phyloP scores from a whole-genome alignment of 2,797 vertebrate genomes.

The Lateolabrax maculatus region DNA sequence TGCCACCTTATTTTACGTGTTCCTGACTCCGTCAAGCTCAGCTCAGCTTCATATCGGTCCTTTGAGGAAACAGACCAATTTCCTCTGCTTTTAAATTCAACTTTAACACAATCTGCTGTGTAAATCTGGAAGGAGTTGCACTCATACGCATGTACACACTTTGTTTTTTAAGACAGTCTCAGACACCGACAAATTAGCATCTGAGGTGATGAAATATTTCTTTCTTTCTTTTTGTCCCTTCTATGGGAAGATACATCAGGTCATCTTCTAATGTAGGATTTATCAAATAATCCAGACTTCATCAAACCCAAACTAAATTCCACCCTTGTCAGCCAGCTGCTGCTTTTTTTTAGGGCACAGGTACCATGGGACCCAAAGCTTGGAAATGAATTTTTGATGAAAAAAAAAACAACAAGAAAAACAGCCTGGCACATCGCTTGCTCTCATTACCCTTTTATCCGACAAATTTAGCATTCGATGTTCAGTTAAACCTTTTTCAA shows the following conservation, averaged over 20 bases:
- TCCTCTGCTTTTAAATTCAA: constrained; percentile 25
- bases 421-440: neutral
- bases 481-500: constrained; percentile 37
- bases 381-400: constrained; percentile 18
- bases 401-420: constrained; percentile 16
- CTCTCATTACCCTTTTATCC: constrained; percentile 36
- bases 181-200: neutral
- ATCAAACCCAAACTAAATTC: constrained; percentile 14
- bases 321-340: neutral
- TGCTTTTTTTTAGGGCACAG: neutral
- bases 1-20: constrained; percentile 18
- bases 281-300: constrained; percentile 15
- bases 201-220: neutral
- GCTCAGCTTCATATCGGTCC: constrained; percentile 3
- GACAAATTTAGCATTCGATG: constrained; percentile 15
- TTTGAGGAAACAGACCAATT: constrained; percentile 11
- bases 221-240: neutral
- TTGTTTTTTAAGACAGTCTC: neutral
- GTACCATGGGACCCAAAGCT: neutral
- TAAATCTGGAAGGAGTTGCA: neutral
- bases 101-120: neutral
- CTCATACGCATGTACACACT: neutral
- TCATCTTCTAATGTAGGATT: constrained; percentile 18
- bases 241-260: neutral
- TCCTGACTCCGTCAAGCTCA: constrained; percentile 5